phyloP scores from a whole-genome alignment of 2,797 vertebrate genomes.

The Propithecus deckenii region DNA sequence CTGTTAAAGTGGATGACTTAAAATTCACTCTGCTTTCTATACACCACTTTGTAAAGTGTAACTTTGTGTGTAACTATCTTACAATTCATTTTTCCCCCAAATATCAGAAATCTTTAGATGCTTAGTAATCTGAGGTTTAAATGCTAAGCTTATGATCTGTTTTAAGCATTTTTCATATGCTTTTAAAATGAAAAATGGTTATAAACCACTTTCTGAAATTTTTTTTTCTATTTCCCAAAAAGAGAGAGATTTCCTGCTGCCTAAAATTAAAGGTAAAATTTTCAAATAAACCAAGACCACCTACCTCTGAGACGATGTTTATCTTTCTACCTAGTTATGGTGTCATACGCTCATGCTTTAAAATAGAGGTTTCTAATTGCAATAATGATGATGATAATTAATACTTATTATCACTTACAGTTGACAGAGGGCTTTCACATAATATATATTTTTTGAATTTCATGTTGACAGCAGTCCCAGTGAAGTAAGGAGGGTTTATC shows the following conservation, averaged over 20 bases:
- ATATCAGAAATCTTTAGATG: constrained; percentile 20
- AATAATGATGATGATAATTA: background rate
- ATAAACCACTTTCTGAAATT: constrained; percentile 28
- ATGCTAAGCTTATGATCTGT: constrained; percentile 38
- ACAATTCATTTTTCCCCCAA: background rate
- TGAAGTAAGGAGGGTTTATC: background rate
- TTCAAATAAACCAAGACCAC: background rate
- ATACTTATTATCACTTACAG: background rate
- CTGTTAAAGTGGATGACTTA: background rate
- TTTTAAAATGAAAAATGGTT: constrained; percentile 46
- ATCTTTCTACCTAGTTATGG: background rate
- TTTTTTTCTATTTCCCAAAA: background rate
- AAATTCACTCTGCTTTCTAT: background rate
- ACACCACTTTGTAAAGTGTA: background rate
- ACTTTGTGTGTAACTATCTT: background rate
- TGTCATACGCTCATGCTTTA: background rate
- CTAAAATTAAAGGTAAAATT: constrained; percentile 25
- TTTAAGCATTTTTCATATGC: constrained; percentile 11
- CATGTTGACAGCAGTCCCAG: background rate
- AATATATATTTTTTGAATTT: background rate
- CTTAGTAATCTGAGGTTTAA: background rate
- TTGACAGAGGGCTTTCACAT: background rate
- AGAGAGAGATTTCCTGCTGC: background rate
- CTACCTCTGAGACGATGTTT: background rate
- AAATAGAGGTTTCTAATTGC: background rate